Evolutionary conservation across 2,888 invertebrate species (phyloP).

Genomic region (Megamerina dolium): DNA sequence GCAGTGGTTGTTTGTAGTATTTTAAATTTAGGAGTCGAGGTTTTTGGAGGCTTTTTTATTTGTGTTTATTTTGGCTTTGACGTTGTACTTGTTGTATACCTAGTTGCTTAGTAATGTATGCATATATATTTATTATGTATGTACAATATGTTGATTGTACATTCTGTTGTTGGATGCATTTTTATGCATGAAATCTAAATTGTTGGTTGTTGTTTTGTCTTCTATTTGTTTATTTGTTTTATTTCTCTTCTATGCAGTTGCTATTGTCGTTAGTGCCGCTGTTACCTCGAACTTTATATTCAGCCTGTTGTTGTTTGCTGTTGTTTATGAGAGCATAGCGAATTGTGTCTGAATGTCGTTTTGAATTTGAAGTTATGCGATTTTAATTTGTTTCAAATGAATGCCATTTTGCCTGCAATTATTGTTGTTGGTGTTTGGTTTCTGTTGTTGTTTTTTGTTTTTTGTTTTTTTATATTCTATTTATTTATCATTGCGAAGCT

Average conservation of each 20-base stretch:
- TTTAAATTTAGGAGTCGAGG: constrained; percentile 17
- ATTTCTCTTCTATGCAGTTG: constrained; percentile 5
- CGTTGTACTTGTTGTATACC: too few relatives aligned
- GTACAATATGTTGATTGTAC: too few relatives aligned
- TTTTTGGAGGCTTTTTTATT: constrained; percentile 3
- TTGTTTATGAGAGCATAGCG: constrained; percentile 28
- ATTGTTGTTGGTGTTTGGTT: too few relatives aligned
- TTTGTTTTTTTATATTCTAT: background rate
- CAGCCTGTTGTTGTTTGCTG: constrained; percentile 15
- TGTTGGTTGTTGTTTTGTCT: too few relatives aligned
- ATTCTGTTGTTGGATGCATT: constrained; percentile 10
- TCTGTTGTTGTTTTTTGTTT: constrained; percentile 2
- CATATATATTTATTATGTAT: too few relatives aligned
- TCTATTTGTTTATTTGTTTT: constrained; percentile 1
- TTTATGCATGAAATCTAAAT: constrained; percentile 18
- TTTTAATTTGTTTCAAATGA: constrained; percentile 2
- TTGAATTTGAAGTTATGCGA: constrained; percentile 2
- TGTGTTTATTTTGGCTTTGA: constrained; percentile 1
- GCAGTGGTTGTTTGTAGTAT: constrained; percentile 1
- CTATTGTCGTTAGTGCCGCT: constrained; percentile 6
- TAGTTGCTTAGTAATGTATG: constrained; percentile 5
- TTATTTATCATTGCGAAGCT: too few relatives aligned
- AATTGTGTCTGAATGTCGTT: constrained; percentile 17
- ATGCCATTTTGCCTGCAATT: background rate
- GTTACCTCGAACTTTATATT: constrained; percentile 31